These are phyloP conservation scores for Episyrphus balteatus DNA, from an alignment of 1,140 invertebrate genomes.

Conservation along the genomic window DNA sequence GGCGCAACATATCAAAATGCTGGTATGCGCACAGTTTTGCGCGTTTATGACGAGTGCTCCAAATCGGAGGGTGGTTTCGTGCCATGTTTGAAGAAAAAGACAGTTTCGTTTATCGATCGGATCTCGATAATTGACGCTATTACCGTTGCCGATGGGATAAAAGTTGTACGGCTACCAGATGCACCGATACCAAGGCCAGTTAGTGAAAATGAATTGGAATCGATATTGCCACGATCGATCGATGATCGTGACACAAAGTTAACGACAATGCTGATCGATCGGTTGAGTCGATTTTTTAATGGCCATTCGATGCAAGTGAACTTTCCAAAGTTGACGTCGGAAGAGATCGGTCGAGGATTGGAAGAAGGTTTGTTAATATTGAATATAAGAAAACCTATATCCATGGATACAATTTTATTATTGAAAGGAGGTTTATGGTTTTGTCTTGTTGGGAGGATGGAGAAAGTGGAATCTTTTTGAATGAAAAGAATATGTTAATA, in stretches of 20 bases:
- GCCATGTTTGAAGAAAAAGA: constrained; percentile 68
- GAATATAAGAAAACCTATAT: too few species aligned
- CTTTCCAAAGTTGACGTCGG: constrained; percentile 54
- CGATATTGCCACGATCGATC: constrained; percentile 46
- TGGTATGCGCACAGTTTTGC: constrained; percentile 43
- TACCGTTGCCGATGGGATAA: constrained; percentile 50
- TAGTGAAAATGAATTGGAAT: constrained; percentile 54
- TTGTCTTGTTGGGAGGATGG: too few species aligned
- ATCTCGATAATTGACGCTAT: constrained; percentile 55
- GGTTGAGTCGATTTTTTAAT: constrained; percentile 56
- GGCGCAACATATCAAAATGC: constrained; percentile 14
- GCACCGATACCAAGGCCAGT: constrained; percentile 20
- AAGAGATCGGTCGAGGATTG: constrained; percentile 53
- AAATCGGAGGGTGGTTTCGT: constrained; percentile 46
- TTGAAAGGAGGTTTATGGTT: too few species aligned
- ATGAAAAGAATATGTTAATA: too few species aligned
- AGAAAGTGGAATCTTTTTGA: too few species aligned
- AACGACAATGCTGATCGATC: constrained; percentile 56
- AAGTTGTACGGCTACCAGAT: constrained; percentile 48
- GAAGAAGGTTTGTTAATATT: constrained; percentile 58
- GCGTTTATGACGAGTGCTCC: constrained; percentile 52
- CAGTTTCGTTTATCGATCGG: constrained; percentile 61
- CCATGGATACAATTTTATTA: too few species aligned
- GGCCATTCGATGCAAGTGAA: constrained; percentile 62
- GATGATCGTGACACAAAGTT: constrained; percentile 53